These are phyloP conservation scores for Lepus oiostolus DNA, from an alignment of 2,797 vertebrate genomes.

Conservation along the genomic window DNA sequence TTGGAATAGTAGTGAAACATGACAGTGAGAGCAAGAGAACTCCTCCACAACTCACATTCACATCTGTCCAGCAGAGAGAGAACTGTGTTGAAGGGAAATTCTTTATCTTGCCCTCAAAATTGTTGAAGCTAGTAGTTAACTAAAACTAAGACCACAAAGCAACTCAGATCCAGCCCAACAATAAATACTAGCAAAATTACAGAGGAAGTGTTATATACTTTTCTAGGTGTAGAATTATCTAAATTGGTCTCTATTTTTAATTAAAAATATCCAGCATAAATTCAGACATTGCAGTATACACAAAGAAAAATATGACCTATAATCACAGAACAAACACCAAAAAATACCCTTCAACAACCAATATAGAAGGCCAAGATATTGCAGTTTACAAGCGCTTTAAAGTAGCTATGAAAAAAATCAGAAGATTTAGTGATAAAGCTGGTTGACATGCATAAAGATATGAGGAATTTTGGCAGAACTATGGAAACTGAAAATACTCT, in stretches of 20 bases:
- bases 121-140: background rate
- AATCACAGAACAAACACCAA: background rate
- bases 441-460: background rate
- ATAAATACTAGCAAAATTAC: background rate
- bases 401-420: slow-evolving; percentile 15
- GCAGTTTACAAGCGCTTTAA: background rate
- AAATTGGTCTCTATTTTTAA: background rate
- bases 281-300: background rate
- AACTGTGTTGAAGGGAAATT: background rate
- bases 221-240: background rate
- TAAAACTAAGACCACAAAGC: slow-evolving; percentile 5
- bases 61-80: background rate
- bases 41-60: background rate
- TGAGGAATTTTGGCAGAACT: background rate
- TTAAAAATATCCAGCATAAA: background rate
- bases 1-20: too few species aligned
- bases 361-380: background rate
- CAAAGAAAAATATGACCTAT: background rate
- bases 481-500: background rate
- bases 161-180: background rate
- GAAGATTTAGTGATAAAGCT: background rate
- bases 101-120: background rate
- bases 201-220: background rate
- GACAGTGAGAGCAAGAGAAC: background rate
- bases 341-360: background rate